A percentile compares a stretch with the other conserved stretches of the same genome.
These are phyloP conservation scores for Acronicta aceris DNA, from an alignment of 2,888 invertebrate genomes.

Conservation along the genomic window DNA sequence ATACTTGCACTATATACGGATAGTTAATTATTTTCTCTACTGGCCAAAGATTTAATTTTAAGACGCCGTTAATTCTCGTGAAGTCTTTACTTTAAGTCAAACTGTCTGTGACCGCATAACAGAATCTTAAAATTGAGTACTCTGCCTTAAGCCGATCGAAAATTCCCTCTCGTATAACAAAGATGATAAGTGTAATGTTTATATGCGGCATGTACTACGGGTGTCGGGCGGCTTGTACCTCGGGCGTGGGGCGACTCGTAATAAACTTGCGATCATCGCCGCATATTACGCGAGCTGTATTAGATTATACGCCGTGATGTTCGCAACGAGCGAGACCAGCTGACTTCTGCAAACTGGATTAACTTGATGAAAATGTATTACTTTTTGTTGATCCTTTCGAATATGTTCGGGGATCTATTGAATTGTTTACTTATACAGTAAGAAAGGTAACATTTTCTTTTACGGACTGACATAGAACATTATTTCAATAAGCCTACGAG, in stretches of 20 bases:
- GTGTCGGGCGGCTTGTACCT: not conserved
- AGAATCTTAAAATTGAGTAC: too few species aligned
- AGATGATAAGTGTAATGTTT: slow-evolving; percentile 19
- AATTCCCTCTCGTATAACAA: not conserved
- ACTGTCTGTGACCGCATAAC: too few species aligned
- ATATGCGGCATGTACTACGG: slow-evolving; percentile 3
- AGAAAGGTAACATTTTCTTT: too few species aligned
- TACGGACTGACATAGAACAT: too few species aligned
- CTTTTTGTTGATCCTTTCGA: slow-evolving; percentile 57
- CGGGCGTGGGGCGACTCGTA: slow-evolving; percentile 36
- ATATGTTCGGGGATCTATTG: slow-evolving; percentile 39
- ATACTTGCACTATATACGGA: too few species aligned
- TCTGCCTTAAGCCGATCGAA: slow-evolving; percentile 3
- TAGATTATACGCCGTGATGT: slow-evolving; percentile 64
- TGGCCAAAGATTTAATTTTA: too few species aligned
- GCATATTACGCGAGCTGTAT: slow-evolving; percentile 57
- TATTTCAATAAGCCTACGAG: too few species aligned
- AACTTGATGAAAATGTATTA: slow-evolving; percentile 69
- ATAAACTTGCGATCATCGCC: slow-evolving; percentile 62
- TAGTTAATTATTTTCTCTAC: too few species aligned
- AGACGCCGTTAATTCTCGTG: too few species aligned
- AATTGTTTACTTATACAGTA: slow-evolving; percentile 21
- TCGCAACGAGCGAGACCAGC: slow-evolving; percentile 64
- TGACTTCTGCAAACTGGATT: slow-evolving; percentile 65
- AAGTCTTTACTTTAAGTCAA: too few species aligned